phyloP scores from a whole-genome alignment of 2,888 invertebrate species.

The Eristalis tenax region DNA sequence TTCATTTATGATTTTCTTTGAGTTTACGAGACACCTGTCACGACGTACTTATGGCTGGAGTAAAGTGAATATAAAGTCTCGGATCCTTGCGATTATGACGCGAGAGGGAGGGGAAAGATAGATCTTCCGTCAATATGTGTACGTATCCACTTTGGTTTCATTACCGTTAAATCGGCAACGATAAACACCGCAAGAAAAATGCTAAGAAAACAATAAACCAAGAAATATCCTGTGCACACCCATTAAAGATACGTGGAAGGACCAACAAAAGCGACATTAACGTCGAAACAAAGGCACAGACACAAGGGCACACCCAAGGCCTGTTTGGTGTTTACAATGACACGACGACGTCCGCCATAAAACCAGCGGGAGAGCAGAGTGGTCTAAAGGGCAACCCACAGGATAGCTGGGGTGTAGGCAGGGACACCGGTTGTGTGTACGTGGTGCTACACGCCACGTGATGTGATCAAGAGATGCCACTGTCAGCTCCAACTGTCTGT shows the following conservation, averaged over 20 bases:
- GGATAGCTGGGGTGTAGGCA: too few species aligned
- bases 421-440: neutral
- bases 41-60: conserved; percentile 18
- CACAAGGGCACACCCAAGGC: neutral
- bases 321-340: conserved; percentile 35
- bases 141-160: conserved; percentile 41
- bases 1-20: conserved; percentile 1
- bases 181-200: conserved; percentile 41
- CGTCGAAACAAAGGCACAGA: neutral
- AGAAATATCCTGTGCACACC: conserved; percentile 16
- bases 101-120: neutral
- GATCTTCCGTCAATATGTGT: neutral
- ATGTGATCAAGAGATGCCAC: conserved; percentile 47
- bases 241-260: conserved; percentile 11
- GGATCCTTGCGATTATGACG: conserved; percentile 16
- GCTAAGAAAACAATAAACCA: conserved; percentile 20
- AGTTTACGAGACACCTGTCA: conserved; percentile 35
- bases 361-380: neutral
- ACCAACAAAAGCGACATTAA: conserved; percentile 17
- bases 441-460: neutral
- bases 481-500: neutral
- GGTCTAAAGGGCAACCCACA: neutral
- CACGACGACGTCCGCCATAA: neutral
- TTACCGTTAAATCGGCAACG: conserved; percentile 52
- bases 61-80: conserved; percentile 51